Evolutionary conservation across 1,140 invertebrate genomes (phyloP).

Genomic region (Melipona quadrifasciata): DNA sequence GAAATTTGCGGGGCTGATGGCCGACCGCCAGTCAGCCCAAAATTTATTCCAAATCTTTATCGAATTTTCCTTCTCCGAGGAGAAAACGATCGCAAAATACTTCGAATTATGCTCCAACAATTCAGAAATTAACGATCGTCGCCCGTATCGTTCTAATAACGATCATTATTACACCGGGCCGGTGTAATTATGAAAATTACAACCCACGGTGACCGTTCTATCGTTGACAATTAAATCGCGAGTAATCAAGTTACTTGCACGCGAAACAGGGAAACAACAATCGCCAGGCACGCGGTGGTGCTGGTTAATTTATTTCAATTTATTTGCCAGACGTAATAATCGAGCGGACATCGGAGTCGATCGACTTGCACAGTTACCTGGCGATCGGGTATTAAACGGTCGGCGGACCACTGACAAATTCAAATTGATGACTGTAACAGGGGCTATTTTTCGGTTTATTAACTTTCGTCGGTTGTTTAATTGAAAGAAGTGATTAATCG

Average conservation of each 20-base stretch:
- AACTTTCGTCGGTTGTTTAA: constrained; percentile 14
- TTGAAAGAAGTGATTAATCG: constrained; percentile 37
- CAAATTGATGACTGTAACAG: constrained; percentile 14
- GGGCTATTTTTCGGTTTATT: constrained; percentile 40
- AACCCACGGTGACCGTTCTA: background rate
- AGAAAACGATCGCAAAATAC: background rate
- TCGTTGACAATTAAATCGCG: background rate
- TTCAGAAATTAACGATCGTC: background rate
- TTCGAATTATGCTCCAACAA: background rate
- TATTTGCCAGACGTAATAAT: background rate
- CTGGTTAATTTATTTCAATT: constrained; percentile 4
- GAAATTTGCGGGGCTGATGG: background rate
- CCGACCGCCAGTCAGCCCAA: background rate
- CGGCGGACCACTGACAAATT: constrained; percentile 9
- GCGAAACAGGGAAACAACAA: background rate
- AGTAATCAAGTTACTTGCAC: background rate
- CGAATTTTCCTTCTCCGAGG: too few species aligned
- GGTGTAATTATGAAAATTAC: background rate
- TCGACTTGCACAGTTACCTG: background rate
- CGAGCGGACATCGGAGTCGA: background rate
- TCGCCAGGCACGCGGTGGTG: background rate
- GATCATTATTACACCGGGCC: background rate
- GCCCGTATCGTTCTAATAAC: background rate
- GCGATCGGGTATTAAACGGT: background rate
- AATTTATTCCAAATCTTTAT: background rate